These are phyloP conservation scores for Manis crassicaudata DNA, from an alignment of 2,797 vertebrate species.

Conservation along the genomic window DNA sequence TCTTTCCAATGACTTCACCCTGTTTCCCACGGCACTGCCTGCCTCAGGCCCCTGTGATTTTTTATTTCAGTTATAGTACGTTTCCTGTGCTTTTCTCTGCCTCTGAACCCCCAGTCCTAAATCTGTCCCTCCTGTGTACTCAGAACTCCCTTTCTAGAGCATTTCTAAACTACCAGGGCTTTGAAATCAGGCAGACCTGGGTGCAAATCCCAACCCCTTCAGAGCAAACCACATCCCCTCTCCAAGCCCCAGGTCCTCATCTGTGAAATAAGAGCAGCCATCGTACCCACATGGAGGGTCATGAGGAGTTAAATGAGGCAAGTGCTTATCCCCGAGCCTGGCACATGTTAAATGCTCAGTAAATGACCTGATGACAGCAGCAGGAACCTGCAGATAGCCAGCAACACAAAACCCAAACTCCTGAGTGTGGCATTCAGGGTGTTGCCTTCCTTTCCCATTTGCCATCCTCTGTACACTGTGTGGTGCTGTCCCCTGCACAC, in stretches of 20 bases:
- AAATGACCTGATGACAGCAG: background rate
- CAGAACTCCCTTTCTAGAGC: background rate
- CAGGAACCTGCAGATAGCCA: accelerated
- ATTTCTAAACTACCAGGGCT: background rate
- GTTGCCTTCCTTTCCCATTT: background rate
- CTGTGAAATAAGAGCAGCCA: no score
- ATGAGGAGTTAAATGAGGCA: background rate
- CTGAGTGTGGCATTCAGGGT: background rate
- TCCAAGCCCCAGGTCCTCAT: background rate
- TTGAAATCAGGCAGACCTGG: background rate
- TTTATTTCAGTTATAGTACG: background rate
- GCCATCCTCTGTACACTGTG: background rate
- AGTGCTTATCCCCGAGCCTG: background rate
- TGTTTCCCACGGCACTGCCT: background rate
- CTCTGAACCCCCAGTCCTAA: background rate
- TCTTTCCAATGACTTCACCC: background rate
- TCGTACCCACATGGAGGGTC: background rate
- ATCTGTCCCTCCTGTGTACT: background rate
- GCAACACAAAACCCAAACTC: background rate
- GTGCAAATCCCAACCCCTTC: background rate
- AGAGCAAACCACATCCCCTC: background rate
- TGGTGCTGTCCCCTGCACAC: background rate
- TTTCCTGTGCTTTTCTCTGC: background rate
- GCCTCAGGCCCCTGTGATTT: background rate
- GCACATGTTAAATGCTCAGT: background rate